These are phyloP conservation scores for Megaptera novaeangliae DNA, from an alignment of 2,113 vertebrate species.

Conservation along the genomic window DNA sequence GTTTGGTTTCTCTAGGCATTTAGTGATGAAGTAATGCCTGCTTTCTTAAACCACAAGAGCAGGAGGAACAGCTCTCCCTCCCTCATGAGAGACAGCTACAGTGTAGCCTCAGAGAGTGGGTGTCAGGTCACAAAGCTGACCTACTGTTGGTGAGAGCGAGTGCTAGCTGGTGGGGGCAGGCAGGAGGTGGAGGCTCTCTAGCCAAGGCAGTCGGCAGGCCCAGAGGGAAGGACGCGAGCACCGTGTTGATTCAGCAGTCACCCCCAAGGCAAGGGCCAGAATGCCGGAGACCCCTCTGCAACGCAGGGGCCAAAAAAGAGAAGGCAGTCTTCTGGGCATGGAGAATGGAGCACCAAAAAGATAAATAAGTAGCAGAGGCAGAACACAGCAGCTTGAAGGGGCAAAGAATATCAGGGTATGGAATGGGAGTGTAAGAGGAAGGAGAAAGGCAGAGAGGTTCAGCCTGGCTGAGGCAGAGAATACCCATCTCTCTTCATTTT, in stretches of 20 bases:
- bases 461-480: neutral
- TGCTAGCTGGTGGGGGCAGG: no score
- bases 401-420: neutral
- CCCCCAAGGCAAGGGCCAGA: neutral
- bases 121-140: neutral
- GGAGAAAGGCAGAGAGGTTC: neutral
- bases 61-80: neutral
- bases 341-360: neutral
- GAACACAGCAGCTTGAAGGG: neutral
- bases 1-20: neutral
- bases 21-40: neutral
- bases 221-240: neutral
- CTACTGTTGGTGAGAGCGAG: rapidly evolving
- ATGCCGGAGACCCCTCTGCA: neutral
- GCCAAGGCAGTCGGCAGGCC: neutral
- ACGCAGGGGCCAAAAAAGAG: neutral
- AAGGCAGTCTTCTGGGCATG: neutral
- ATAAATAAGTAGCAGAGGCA: neutral
- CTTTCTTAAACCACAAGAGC: neutral
- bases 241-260: neutral
- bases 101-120: neutral
- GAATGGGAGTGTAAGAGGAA: neutral
- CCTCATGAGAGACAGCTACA: neutral
- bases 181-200: neutral
- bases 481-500: neutral